Percentiles rank a stretch among this genome's conserved stretches.
These are phyloP conservation scores for Glossophaga mutica DNA, from an alignment of 2,797 vertebrate genomes.

Conservation along the genomic window DNA sequence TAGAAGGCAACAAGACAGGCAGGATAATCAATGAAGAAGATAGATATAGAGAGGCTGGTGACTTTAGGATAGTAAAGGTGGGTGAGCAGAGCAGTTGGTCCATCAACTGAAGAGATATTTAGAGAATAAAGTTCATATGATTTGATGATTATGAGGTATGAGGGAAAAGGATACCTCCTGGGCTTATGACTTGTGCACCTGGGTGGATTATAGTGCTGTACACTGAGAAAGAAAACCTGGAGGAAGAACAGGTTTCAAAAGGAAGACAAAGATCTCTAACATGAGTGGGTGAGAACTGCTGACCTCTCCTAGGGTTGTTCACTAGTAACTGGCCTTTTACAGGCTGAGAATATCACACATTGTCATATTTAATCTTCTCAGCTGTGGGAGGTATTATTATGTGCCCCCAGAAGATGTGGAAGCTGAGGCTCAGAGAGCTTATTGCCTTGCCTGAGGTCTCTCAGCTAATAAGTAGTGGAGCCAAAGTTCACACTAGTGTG, in stretches of 20 bases:
- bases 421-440: not conserved
- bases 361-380: not conserved
- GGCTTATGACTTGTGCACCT: not conserved
- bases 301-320: not conserved
- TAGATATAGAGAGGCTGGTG: not conserved
- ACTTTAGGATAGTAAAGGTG: not conserved
- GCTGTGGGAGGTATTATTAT: not conserved
- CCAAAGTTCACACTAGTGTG: not conserved
- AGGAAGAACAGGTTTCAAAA: not conserved
- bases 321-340: not conserved
- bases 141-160: not conserved
- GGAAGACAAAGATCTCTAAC: not conserved
- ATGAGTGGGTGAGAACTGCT: not conserved
- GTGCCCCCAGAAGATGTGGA: not conserved
- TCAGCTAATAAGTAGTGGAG: not conserved
- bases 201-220: not conserved
- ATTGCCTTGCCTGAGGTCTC: not conserved
- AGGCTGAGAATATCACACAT: not conserved
- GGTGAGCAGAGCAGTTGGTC: not conserved
- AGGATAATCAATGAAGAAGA: not conserved
- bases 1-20: not conserved
- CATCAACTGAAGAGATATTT: not conserved
- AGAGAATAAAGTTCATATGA: not conserved
- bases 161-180: not conserved
- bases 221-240: not conserved